Evolutionary conservation across 2,888 invertebrate species (phyloP), one percentile per base, ranked within the genome.

Genomic region (Agriopis leucophaearia): DNA sequence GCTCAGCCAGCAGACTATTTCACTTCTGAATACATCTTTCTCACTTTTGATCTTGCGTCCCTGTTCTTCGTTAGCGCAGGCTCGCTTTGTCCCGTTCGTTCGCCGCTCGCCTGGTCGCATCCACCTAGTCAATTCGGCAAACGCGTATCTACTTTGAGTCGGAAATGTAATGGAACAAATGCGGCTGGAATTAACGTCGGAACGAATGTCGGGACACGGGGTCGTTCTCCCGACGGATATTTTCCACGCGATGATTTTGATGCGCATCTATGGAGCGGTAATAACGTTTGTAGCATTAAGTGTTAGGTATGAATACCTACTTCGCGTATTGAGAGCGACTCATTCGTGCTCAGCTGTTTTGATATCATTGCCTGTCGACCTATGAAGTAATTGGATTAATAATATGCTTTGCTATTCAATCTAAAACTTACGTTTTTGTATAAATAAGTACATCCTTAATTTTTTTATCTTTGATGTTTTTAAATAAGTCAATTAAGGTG

Each of bases 1-100:
- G 96, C 94, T 95, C 95, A 95, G 95, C 95, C 95, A 95, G 95
- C 95, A 95, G 95, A 96, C 95, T 95, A 95, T 95, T 95, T 95
- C 95, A 95, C 95, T 95, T 95, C 95, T 95, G 94, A 95, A 95
- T 94, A 94, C 94, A 94, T 94, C 94, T 94, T 94, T 94, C 94
- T 94, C 94, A 94, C 94, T 94, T 94, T 92, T 94, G 91, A 89
- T 90, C 81, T 81, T 81, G 81, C 81, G 79, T 92, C 92, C 88
- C 82, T 84, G 73, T 92, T 81, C 70, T 83, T 75, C 88, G 47
- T 80, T 75, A 69, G 77, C 57, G 70, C 57, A 64, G 71, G 72
- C 85, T 87, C 88, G 81, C 79, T 74, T 79, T 85, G 79, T 91
- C 92, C 86, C 86, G 78, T 79, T 89, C 87, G 78, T 72, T 73